Evolutionary conservation across 2,113 vertebrate species (phyloP).

Genomic region (Acinonyx jubatus): DNA sequence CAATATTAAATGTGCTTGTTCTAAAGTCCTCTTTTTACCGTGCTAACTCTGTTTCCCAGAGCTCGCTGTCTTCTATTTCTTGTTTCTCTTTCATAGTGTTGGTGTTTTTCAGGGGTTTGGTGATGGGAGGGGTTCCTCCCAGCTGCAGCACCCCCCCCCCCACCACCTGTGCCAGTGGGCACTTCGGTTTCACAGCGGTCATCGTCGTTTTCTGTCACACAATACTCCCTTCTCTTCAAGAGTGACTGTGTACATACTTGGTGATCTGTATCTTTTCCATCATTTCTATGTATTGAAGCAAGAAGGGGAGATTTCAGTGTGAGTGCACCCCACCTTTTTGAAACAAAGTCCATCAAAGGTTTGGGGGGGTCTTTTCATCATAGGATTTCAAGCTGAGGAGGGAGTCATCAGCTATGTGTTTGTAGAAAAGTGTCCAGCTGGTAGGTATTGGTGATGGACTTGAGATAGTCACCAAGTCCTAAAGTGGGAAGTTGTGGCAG

Average conservation of each 20-base stretch:
- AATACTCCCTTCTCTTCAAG: neutral
- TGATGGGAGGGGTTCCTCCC: too few relatives aligned
- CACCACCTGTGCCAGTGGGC: too few relatives aligned
- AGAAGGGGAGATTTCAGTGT: neutral
- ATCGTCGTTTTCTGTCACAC: neutral
- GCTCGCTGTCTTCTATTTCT: neutral
- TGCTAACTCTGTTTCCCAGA: neutral
- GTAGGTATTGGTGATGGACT: neutral
- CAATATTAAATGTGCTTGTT: neutral
- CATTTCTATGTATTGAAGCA: neutral
- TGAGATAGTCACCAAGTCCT: neutral
- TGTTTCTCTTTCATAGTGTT: neutral
- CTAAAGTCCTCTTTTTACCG: neutral
- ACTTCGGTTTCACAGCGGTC: too few relatives aligned
- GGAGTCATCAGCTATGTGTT: neutral
- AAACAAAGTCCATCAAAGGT: neutral
- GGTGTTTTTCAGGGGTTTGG: neutral
- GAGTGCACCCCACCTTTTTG: neutral
- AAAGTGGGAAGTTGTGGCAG: neutral
- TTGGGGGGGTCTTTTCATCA: neutral
- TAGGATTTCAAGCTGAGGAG: neutral
- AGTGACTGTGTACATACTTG: neutral
- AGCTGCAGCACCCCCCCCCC: too few relatives aligned
- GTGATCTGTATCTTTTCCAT: neutral
- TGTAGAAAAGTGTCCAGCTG: neutral